phyloP scores from a whole-genome alignment of 2,888 invertebrate genomes.

The Petrolisthes cinctipes region DNA sequence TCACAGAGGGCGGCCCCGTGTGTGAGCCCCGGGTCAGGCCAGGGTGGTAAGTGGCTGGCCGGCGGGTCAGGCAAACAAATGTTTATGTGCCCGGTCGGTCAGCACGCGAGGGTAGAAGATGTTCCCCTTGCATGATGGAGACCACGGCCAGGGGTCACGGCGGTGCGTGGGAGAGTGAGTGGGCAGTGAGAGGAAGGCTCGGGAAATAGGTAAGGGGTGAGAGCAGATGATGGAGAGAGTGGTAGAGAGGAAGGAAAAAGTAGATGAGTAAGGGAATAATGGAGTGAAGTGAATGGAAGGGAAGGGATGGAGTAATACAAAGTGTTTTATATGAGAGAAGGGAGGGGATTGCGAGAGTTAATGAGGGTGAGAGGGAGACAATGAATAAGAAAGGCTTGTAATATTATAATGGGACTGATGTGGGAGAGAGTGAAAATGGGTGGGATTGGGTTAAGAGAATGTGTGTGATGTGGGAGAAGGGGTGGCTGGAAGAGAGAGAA shows the following conservation, averaged over 20 bases:
- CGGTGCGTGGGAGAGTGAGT: constrained; percentile 33
- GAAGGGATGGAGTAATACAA: too few species aligned
- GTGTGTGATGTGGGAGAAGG: neutral
- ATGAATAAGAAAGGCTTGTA: too few species aligned
- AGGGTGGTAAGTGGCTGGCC: neutral
- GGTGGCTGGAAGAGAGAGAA: neutral
- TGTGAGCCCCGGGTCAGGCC: neutral
- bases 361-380: too few species aligned
- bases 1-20: neutral
- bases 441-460: too few species aligned
- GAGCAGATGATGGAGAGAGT: neutral
- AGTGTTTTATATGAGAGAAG: too few species aligned
- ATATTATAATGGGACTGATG: too few species aligned
- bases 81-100: neutral
- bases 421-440: too few species aligned
- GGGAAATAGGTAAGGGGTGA: neutral
- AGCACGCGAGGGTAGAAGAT: constrained; percentile 32
- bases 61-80: constrained; percentile 32
- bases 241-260: neutral
- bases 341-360: too few species aligned
- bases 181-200: neutral
- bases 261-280: too few species aligned
- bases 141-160: constrained; percentile 34
- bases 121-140: constrained; percentile 38
- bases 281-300: too few species aligned